Conservation (phyloP, 2,888 invertebrate genomes). For the Aphidoletes aphidimyza region DNA sequence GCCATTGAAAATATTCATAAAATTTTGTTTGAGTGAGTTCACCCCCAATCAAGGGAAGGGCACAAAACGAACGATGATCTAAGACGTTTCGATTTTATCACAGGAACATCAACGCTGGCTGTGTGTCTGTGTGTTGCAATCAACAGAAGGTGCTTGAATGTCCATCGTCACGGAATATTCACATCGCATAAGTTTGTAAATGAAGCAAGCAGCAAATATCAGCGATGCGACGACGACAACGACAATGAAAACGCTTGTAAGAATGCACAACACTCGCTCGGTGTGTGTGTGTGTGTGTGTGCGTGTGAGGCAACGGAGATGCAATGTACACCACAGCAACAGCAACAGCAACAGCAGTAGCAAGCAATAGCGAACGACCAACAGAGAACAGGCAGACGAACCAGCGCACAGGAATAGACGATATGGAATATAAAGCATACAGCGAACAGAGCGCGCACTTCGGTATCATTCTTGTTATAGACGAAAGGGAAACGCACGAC, state of each 20-base stretch:
- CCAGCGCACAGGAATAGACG: no score
- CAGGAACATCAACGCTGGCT: background rate
- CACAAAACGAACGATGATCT: slow-evolving; percentile 5
- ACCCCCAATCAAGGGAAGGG: background rate
- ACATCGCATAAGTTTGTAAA: background rate
- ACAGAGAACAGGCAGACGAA: background rate
- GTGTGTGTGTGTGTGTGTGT: background rate
- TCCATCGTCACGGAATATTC: slow-evolving; percentile 36
- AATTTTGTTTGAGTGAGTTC: background rate
- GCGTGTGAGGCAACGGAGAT: background rate
- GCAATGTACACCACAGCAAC: background rate
- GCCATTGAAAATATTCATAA: background rate
- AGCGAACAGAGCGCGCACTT: background rate
- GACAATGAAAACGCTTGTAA: background rate
- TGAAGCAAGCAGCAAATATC: slow-evolving; percentile 36
- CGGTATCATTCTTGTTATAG: background rate
- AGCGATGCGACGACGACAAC: background rate
- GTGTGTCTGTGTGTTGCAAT: background rate
- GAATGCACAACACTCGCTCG: background rate
- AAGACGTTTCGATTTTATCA: slow-evolving; percentile 44
- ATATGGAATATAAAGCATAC: slow-evolving; percentile 4
- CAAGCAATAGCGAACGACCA: background rate
- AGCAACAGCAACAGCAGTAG: background rate
- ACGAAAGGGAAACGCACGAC: slow-evolving; percentile 50
- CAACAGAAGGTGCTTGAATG: slow-evolving; percentile 51